Base-by-base conservation (phyloP, 2,888 invertebrate species). In the Cerastis leucographa region DNA sequence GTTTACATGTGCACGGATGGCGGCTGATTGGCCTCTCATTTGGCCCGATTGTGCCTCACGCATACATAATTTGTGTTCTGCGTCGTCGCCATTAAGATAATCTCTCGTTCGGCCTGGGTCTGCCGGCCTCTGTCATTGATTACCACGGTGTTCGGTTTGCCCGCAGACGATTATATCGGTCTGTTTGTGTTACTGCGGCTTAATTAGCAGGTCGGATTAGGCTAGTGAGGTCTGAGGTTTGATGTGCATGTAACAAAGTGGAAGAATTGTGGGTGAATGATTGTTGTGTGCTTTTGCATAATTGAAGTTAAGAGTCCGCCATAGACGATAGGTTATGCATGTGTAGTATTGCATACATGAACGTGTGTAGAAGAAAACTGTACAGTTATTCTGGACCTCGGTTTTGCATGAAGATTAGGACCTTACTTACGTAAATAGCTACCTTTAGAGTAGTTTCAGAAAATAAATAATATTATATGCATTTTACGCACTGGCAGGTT, bases 11-110 rank as follows among this genome's bases (percentile, higher is more conserved):
- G 89, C 92, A 89, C 88, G 90, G 90, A 84, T 91, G 92, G 89
- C 87, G 90, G 91, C 93, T 94, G 96, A 96, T 96, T 95, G 96
- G 94, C 93, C 95, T 92, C 95, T 96, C 96, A 95, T 96, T 96
- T 96, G 94, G 92, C 87, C 87, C 94, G 94, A 94, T 95, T 96
- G 95, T 96, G 94, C 93, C 90, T 87, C 92, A 89, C 94, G 95
- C 94, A 96, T 96, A 94, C 95, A 94, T 96, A 95, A 96, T 96
- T 94, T 91, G 93, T 91, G 91, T 91, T 89, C 93, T 87, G 88
- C 92, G 89, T 90, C 92, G 90, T 90, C 91, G 89, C 93, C 93
- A 95, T 96, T 95, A 94, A 95, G 95, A 95, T 96, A 96, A 96
- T 96, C 95, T 94, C 88, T 76, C 86, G 85, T 88, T 87, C 54